These are phyloP conservation scores for Glaucidium brasilianum DNA, from an alignment of 2,113 vertebrate species.

Conservation along the genomic window DNA sequence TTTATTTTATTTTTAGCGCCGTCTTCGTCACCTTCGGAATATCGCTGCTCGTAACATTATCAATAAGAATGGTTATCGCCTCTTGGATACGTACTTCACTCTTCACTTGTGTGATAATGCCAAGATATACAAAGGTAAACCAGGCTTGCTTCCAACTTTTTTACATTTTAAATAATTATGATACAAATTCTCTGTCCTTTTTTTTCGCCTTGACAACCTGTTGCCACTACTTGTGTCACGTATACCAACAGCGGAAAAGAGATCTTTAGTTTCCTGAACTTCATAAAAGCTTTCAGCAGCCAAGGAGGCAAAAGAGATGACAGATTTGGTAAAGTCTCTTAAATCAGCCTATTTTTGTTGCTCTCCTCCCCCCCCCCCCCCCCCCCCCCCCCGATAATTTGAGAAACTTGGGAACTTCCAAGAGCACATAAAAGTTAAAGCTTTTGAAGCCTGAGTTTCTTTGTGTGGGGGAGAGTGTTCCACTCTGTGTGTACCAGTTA, in stretches of 20 bases:
- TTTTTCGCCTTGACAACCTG: background rate
- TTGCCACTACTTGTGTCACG: rapidly evolving
- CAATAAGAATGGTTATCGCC: constrained; percentile 89
- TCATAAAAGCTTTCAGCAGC: background rate
- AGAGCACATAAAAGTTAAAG: background rate
- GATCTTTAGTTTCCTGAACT: background rate
- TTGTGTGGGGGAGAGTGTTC: background rate
- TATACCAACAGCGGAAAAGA: background rate
- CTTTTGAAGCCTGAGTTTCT: background rate
- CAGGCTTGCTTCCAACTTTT: background rate
- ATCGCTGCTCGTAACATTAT: constrained; percentile 95
- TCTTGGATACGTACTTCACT: constrained; percentile 96
- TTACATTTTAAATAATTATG: background rate
- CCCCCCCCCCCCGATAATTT: rapidly evolving
- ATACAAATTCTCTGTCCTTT: rapidly evolving
- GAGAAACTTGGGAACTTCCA: background rate
- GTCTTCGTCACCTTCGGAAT: constrained; percentile 92
- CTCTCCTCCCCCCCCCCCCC: background rate
- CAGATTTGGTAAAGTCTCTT: background rate
- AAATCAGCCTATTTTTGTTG: background rate
- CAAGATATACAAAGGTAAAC: constrained; percentile 82
- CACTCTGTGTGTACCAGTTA: background rate
- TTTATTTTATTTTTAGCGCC: constrained; percentile 76
- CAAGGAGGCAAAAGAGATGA: background rate
- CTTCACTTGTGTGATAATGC: constrained; percentile 87